These are phyloP conservation scores for Panulirus ornatus DNA, from an alignment of 1,140 invertebrate genomes.

Conservation along the genomic window DNA sequence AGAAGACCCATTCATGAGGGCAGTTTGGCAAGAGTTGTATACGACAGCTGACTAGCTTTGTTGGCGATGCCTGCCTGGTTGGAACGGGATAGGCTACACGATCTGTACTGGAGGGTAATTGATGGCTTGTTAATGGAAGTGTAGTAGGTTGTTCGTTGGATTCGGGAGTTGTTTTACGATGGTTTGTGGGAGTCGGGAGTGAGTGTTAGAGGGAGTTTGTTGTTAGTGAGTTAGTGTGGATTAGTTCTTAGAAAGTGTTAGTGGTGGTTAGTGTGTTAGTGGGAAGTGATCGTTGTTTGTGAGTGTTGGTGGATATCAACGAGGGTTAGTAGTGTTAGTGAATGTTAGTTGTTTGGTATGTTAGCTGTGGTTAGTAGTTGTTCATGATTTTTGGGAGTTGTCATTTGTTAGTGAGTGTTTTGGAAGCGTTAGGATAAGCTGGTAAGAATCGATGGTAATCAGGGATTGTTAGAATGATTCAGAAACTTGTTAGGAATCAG, in stretches of 20 bases:
- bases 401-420: background rate
- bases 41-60: background rate
- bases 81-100: too few species aligned
- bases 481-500: too few species aligned
- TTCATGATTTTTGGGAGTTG: background rate
- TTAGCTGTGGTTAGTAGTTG: background rate
- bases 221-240: background rate
- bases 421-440: background rate
- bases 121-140: background rate
- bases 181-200: background rate
- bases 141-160: background rate
- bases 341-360: background rate
- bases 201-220: background rate
- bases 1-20: background rate
- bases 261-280: background rate
- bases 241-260: background rate
- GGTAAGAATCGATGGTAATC: background rate
- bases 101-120: background rate
- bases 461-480: background rate
- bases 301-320: background rate
- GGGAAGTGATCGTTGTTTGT: background rate
- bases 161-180: too few species aligned
- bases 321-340: background rate
- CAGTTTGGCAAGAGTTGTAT: background rate
- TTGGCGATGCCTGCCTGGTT: too few species aligned